Percentiles rank a stretch among this genome's conserved stretches.
These are phyloP conservation scores for Stichodactyla mertensii DNA, from an alignment of 64 coral and sea anemone species.

Conservation along the genomic window DNA sequence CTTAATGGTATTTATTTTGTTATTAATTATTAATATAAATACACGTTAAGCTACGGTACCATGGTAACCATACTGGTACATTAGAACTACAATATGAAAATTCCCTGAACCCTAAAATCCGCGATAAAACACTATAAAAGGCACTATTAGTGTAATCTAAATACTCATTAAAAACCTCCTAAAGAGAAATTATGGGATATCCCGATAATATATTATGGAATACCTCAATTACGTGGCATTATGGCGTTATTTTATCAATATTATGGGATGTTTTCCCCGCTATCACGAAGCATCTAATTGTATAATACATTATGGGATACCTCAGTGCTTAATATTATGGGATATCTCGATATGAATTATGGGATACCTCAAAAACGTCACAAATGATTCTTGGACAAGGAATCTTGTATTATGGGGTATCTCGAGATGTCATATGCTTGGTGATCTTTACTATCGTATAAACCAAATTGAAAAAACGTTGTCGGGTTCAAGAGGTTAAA, in stretches of 20 bases:
- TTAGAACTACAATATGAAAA: conserved; percentile 11
- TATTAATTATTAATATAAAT: conserved; percentile 1
- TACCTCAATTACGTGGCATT: neutral
- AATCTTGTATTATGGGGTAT: neutral
- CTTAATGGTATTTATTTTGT: neutral
- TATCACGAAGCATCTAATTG: neutral
- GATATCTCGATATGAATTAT: neutral
- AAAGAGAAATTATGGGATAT: conserved; percentile 12
- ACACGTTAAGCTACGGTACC: neutral
- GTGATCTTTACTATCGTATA: neutral
- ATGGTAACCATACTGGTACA: neutral
- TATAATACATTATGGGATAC: neutral
- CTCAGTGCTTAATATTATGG: neutral
- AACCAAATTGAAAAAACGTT: too few relatives aligned
- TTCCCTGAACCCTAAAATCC: neutral
- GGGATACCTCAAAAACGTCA: neutral
- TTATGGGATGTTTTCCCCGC: neutral
- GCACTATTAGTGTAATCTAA: neutral
- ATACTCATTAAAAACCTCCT: neutral
- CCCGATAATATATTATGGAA: neutral
- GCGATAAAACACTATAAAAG: conserved; percentile 14
- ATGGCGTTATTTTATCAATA: neutral
- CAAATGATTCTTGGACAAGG: neutral
- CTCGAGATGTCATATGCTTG: neutral
- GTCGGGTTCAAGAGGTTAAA: too few relatives aligned